These are phyloP conservation scores for Muntiacus muntjak DNA, from an alignment of 2,113 vertebrate genomes.

Conservation along the genomic window DNA sequence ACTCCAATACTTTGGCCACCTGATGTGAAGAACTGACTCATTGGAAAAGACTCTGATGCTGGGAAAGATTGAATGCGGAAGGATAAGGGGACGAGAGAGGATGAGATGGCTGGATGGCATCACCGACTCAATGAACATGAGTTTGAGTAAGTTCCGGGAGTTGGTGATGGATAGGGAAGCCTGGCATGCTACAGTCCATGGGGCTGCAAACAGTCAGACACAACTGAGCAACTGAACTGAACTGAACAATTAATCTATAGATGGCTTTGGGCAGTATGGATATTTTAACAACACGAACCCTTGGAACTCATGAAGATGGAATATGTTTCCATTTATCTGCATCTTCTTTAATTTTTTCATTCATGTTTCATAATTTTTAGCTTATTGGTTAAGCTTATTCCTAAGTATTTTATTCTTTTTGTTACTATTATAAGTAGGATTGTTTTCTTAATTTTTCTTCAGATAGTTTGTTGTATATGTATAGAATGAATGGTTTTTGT, in stretches of 20 bases:
- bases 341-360: not conserved
- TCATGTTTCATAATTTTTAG: not conserved
- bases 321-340: not conserved
- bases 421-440: not conserved
- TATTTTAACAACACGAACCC: not conserved
- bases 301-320: not conserved
- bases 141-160: accelerated
- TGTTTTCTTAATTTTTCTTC: not conserved
- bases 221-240: not conserved
- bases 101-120: not conserved
- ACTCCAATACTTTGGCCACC: not conserved
- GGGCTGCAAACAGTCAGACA: not conserved
- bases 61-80: not conserved
- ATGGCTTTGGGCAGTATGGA: not conserved
- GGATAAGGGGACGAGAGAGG: not conserved
- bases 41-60: not conserved
- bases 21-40: not conserved
- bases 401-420: not conserved
- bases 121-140: not conserved
- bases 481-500: not conserved
- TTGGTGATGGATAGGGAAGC: not conserved
- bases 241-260: not conserved
- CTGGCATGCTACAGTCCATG: not conserved
- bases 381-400: not conserved
- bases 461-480: not conserved